Evolutionary conservation across 2,888 invertebrate species (phyloP).

Genomic region (Dryobotodes eremita): DNA sequence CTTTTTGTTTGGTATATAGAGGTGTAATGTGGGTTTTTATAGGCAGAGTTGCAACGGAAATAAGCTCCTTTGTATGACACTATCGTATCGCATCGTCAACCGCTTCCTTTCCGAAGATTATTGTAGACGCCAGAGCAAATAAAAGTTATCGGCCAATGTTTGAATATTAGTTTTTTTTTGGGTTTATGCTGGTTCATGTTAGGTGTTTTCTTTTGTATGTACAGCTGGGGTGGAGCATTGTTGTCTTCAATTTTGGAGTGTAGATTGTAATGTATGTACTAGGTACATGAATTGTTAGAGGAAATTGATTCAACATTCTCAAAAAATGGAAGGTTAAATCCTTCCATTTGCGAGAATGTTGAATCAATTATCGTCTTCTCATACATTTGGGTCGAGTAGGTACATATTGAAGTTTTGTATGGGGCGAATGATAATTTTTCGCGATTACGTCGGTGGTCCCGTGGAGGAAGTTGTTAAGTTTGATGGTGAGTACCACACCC

Average conservation of each 20-base stretch:
- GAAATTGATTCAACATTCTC: neutral
- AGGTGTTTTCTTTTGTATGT: conserved; percentile 62
- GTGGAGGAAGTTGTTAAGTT: no score
- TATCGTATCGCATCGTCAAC: conserved; percentile 88
- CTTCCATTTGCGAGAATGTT: no score
- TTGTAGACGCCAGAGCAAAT: conserved; percentile 87
- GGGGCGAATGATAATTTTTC: no score
- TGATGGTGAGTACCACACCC: no score
- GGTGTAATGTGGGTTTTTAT: conserved; percentile 80
- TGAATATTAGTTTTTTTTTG: conserved; percentile 68
- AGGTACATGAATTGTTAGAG: neutral
- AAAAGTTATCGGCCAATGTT: conserved; percentile 82
- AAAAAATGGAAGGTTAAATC: conserved; percentile 1
- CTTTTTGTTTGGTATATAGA: conserved; percentile 62
- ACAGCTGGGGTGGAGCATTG: conserved; percentile 57
- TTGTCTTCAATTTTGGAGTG: conserved; percentile 28
- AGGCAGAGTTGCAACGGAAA: conserved; percentile 86
- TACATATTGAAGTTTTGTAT: no score
- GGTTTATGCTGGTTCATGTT: conserved; percentile 35
- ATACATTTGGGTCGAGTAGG: no score
- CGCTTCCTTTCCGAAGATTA: conserved; percentile 89
- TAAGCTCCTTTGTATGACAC: conserved; percentile 90
- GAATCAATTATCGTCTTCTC: no score
- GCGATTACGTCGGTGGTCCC: no score
- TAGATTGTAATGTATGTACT: conserved; percentile 4